Evolutionary conservation across 2,113 vertebrate species (phyloP), one percentile per base, ranked within the genome.

Genomic region (Ursus arctos): DNA sequence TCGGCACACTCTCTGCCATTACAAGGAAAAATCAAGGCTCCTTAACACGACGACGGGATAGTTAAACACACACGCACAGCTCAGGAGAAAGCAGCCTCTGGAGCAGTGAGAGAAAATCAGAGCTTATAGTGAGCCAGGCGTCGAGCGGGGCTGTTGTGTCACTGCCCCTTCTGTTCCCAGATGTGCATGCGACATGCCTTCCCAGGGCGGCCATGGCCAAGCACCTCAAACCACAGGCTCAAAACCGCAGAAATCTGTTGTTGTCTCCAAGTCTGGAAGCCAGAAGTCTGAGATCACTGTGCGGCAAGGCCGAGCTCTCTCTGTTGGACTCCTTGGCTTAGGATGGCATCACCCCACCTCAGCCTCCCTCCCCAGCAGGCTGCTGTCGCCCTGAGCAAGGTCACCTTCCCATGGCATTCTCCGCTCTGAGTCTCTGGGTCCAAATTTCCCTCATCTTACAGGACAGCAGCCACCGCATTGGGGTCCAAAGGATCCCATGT

Each of bases 381-480:
- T 3, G 1, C 24, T 19, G 6, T 18, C 13, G 31, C 10, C 43
- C 4, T 1, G 69, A 0, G 18, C 0, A 0, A 0, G 2, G 2
- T 19, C 55, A 15, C 15, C 24, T 6, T 51, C 26, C 3, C 15
- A 1, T 0, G 21, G 24, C 7, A 13, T 3, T 33, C 21, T n/a
- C 55, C 57, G 59, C 15, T 22, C 49, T 57, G 18, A 2, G 51
- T 67, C 3, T 67, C 19, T 26, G 36, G 1, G n/a, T 31, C 49
- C 19, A 4, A 36, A 7, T 7, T 1, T 4, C 26, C 55, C 7
- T 77, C 9, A 0, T 47, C 31, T 28, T 2, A 9, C 1, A 31
- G 9, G 15, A 31, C 1, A 16, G 5, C 1, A 3, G 33, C 0
- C n/a, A 4, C 2, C 4, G 36, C 19, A 12, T 4, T 7, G 47